These are phyloP conservation scores for Caenorhabditis sulstoni DNA, from an alignment of 2,888 invertebrate genomes.

Conservation along the genomic window DNA sequence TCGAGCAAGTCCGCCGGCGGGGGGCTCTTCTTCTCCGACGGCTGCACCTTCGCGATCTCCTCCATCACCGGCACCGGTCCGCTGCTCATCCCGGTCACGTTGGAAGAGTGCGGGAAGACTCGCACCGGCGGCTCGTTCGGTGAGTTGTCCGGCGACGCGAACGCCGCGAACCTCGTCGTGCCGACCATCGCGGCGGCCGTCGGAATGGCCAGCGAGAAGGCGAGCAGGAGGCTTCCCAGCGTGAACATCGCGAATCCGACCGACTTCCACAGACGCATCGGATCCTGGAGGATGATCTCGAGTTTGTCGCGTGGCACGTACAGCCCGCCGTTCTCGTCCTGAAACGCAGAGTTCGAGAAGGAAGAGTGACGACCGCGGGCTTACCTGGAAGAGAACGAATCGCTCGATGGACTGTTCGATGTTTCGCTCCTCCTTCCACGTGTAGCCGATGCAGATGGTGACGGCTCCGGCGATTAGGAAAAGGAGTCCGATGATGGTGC, in stretches of 20 bases:
- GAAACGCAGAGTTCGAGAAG: neutral
- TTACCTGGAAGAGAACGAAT: constrained; percentile 67
- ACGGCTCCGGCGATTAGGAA: constrained; percentile 76
- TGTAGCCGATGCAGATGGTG: constrained; percentile 78
- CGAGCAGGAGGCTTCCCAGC: constrained; percentile 76
- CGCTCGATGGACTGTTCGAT: constrained; percentile 67
- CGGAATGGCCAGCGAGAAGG: constrained; percentile 77
- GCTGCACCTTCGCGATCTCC: constrained; percentile 78
- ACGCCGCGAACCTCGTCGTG: constrained; percentile 70
- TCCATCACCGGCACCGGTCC: constrained; percentile 80
- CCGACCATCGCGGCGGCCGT: constrained; percentile 77
- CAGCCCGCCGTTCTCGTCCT: constrained; percentile 78
- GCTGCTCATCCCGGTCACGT: constrained; percentile 60
- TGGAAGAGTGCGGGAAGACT: constrained; percentile 71
- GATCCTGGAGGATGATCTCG: constrained; percentile 74
- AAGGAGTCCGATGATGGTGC: constrained; percentile 77
- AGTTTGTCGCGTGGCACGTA: constrained; percentile 78
- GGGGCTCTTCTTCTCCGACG: constrained; percentile 60
- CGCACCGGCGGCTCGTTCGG: constrained; percentile 79
- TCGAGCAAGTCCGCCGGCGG: constrained; percentile 45
- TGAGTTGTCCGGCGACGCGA: constrained; percentile 76
- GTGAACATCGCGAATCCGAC: constrained; percentile 74
- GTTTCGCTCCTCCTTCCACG: constrained; percentile 73
- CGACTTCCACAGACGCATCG: constrained; percentile 78
- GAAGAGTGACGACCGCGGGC: neutral